Conservation (phyloP, 1,140 invertebrate species). For the Gryon sp. region DNA sequence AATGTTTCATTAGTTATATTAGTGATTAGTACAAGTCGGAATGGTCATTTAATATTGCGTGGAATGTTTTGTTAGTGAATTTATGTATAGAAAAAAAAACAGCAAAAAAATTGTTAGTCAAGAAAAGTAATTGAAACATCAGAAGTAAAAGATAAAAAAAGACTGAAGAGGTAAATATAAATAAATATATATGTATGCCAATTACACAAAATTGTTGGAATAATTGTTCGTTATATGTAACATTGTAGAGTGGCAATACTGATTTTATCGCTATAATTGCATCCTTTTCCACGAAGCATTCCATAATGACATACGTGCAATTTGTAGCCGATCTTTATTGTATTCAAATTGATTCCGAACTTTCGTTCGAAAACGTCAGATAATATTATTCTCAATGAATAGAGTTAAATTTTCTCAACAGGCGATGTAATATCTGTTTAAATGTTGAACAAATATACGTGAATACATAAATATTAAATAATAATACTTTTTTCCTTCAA, state of each 20-base stretch:
- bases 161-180: not conserved
- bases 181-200: not conserved
- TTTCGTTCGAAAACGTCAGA: conserved; percentile 22
- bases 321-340: conserved; percentile 53
- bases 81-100: too few species aligned
- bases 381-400: conserved; percentile 10
- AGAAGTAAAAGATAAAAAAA: conserved; percentile 1
- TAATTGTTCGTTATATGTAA: conserved; percentile 47
- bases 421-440: too few species aligned
- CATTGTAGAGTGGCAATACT: conserved; percentile 16
- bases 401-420: too few species aligned
- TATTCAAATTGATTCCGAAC: conserved; percentile 43
- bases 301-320: conserved; percentile 46
- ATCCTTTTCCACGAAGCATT: conserved; percentile 49
- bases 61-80: not conserved
- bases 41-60: not conserved
- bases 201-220: conserved; percentile 40
- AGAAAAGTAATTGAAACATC: conserved; percentile 9
- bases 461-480: too few species aligned
- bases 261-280: conserved; percentile 47
- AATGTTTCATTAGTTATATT: not conserved
- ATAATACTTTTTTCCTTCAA: not conserved
- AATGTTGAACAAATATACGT: too few species aligned
- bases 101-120: too few species aligned
- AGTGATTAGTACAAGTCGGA: not conserved